Evolutionary conservation across 1,140 invertebrate genomes (phyloP), one percentile per base, ranked within the genome.

Genomic region (Camponotus floridanus): DNA sequence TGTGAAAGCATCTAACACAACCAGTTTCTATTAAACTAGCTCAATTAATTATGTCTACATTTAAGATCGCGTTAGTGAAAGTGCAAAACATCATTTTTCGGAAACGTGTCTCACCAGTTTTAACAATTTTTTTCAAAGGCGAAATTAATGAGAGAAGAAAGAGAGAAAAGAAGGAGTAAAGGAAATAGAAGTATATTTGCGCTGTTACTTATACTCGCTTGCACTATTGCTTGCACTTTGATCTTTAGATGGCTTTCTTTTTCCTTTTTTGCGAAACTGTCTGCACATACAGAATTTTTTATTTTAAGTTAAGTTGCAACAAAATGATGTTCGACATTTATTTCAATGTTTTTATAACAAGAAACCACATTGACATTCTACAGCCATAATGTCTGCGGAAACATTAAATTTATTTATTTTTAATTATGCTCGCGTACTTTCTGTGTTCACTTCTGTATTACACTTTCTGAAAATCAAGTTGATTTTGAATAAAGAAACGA

Each of bases 281-380:
- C 26, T 1, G 26, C 26, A 26, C 26, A 26, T 26, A 26, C 26
- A 26, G 26, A 26, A 26, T 26, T 26, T 26, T 26, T 26, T 26
- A 26, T 26, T 26, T 26, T 26, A 26, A 26, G 26, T 26, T 26
- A 61, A 45, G 55, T 78, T 39, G 55, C 42, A 4, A 55, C 51
- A 18, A 67, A 62, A 64, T n/a, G 39, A 64, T 39, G 42, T 65
- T 76, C 61, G 61, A 79, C 61, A 78, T 78, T 78, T 78, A 78
- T 78, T 26, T 2, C 13, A 2, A 48, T 15, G 61, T 64, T 64
- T 33, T 39, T 48, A 76, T 45, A 79, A 79, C 42, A 33, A 65
- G 59, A 78, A 15, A 2, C n/a, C 62, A 18, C 62, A 18, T 1
- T 9, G 39, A n/a, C 18, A n/a, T 13, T 42, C 33, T 9, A n/a